Conservation (phyloP, 92 coral and sea anemone species). For the Palythoa heliodiscus region DNA sequence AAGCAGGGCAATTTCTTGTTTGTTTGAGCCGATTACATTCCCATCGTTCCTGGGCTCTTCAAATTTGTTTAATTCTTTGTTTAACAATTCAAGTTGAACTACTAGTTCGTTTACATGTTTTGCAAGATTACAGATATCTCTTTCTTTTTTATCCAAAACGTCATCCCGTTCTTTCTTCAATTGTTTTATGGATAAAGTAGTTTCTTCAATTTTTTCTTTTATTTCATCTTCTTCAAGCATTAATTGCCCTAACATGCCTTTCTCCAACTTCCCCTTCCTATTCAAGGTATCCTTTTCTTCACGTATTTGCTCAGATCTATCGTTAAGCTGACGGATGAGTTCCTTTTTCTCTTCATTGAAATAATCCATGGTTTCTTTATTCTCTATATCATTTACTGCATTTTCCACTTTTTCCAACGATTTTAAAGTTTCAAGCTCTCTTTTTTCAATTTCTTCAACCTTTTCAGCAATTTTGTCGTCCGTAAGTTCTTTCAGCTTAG, state of each 20-base stretch:
- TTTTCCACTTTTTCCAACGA: slow-evolving; percentile 56
- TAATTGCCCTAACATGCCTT: slow-evolving; percentile 41
- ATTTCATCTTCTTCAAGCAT: slow-evolving; percentile 62
- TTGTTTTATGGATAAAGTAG: background rate
- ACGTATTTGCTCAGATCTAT: slow-evolving; percentile 9
- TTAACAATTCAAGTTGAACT: slow-evolving; percentile 13
- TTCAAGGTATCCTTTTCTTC: background rate
- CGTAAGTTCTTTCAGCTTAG: slow-evolving; percentile 42
- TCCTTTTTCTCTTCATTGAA: slow-evolving; percentile 35
- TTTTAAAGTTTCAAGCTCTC: slow-evolving; percentile 55
- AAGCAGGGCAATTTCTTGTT: background rate
- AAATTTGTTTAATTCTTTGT: background rate
- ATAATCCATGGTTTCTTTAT: slow-evolving; percentile 56
- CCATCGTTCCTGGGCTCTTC: background rate
- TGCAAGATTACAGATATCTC: background rate
- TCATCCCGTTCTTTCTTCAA: background rate
- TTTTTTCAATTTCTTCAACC: slow-evolving; percentile 49
- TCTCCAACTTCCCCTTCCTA: slow-evolving; percentile 12
- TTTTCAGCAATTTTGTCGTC: slow-evolving; percentile 46
- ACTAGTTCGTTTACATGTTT: background rate
- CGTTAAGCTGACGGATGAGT: slow-evolving; percentile 20
- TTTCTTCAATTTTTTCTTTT: slow-evolving; percentile 57
- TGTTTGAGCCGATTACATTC: background rate
- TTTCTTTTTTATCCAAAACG: slow-evolving; percentile 9
- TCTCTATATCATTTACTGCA: slow-evolving; percentile 34